These are phyloP conservation scores for Agelaius phoeniceus DNA, from an alignment of 2,113 vertebrate genomes.

Conservation along the genomic window DNA sequence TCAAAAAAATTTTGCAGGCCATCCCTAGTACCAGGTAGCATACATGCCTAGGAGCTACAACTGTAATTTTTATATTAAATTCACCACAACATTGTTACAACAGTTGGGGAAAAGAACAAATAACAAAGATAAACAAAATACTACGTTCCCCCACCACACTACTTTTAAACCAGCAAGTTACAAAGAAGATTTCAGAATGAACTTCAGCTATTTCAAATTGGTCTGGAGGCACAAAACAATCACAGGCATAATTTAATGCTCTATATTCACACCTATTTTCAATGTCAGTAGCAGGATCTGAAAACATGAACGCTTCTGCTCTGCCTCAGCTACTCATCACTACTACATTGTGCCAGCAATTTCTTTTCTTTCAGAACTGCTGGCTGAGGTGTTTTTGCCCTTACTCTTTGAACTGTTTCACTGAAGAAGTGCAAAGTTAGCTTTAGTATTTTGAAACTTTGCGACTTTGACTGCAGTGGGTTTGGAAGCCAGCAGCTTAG, in stretches of 20 bases:
- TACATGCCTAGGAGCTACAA: neutral
- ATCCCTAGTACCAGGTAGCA: neutral
- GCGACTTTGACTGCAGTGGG: neutral
- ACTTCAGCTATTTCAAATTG: neutral
- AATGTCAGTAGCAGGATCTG: neutral
- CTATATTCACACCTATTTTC: neutral
- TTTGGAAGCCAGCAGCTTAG: neutral
- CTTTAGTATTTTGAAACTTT: slow-evolving; percentile 2
- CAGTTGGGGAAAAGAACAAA: neutral
- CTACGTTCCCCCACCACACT: neutral
- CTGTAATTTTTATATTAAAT: neutral
- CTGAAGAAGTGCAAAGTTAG: neutral
- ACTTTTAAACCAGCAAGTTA: neutral
- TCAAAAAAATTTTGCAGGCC: neutral
- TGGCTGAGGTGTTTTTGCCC: neutral
- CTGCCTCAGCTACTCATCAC: neutral
- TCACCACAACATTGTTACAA: neutral
- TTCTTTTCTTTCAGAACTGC: slow-evolving; percentile 3
- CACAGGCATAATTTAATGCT: neutral
- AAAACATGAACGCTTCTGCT: neutral
- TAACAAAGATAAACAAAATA: neutral
- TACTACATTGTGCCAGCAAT: neutral
- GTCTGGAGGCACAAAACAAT: neutral
- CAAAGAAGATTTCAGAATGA: neutral
- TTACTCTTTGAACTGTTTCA: neutral